Base-by-base conservation (phyloP, 92 coral and sea anemone genomes). In the Parazoanthus darwini region DNA sequence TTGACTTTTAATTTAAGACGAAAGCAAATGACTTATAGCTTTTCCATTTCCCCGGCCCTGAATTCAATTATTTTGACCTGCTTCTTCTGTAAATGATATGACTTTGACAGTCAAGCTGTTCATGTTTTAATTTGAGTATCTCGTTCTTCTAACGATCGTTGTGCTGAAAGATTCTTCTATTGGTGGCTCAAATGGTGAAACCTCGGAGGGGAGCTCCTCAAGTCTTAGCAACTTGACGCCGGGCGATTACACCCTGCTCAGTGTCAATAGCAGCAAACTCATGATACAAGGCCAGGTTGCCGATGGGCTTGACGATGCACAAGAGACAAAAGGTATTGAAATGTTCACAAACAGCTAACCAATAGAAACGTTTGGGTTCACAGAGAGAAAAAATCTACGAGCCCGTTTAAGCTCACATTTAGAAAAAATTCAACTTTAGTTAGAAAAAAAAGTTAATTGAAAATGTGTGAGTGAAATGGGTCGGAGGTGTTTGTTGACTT, bases 241-340 rank as follows among this genome's bases (percentile, higher is more conserved):
- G 20, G 79, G 79, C 23, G 79, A 39, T 3, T 39, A 76, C 54
- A 76, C 22, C 25, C 46, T 76, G 0, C 25, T 76, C 22, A 76
- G 25, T 11, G 2, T 76, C 46, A 37, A 38, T 29, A 76, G 25
- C 51, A 76, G 46, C 26, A 20, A 18, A 14, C 29, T 76, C 26
- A 15, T 8, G 79, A 76, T 76, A 39, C 50, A 76, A 39, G 79
- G 54, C 79, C 22, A n/a, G 29, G 79, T 76, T 76, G 25, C 54
- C 42, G 42, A 2, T 39, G 42, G 42, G 0, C 42, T 39, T 39
- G 42, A 39, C 42, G 3, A 4, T 39, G 42, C 42, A 39, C 4
- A 39, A 39, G 4, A 39, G 3, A 39, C 42, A 39, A 39, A 39
- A 39, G 42, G 42, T 39, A 39, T 39, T 39, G 42, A 0, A 39